Conservation (phyloP, 2,888 invertebrate species). For the Drosophila pseudotalamancana region DNA sequence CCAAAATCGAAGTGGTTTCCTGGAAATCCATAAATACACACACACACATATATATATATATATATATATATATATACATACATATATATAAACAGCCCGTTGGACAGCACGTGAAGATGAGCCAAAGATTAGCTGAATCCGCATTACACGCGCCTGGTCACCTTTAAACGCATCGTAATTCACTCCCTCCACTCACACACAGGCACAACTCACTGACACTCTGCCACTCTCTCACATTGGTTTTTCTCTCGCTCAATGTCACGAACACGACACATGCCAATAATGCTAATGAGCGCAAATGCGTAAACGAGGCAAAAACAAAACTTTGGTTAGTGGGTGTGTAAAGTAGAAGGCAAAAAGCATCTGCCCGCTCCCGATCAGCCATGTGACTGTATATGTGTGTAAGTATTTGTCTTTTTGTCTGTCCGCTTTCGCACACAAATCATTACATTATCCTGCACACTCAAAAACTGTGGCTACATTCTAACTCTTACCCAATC, state of each 20-base stretch:
- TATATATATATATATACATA: constrained; percentile 39
- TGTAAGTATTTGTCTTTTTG: constrained; percentile 5
- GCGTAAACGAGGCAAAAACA: constrained; percentile 65
- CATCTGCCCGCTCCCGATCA: neutral
- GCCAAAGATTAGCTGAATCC: constrained; percentile 35
- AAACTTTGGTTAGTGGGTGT: constrained; percentile 10
- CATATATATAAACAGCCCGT: constrained; percentile 41
- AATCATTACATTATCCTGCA: constrained; percentile 56
- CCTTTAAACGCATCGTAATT: constrained; percentile 30
- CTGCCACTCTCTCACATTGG: neutral
- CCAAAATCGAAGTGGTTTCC: constrained; percentile 40
- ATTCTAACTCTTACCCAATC: constrained; percentile 1
- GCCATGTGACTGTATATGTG: constrained; percentile 5
- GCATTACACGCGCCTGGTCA: constrained; percentile 37
- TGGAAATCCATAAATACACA: constrained; percentile 52
- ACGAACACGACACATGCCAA: constrained; percentile 57
- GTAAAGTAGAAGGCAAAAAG: constrained; percentile 16
- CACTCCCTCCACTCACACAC: constrained; percentile 1
- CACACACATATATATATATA: constrained; percentile 16
- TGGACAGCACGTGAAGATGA: constrained; percentile 51
- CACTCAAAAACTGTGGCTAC: constrained; percentile 35
- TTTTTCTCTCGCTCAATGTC: constrained; percentile 30
- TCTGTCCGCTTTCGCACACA: constrained; percentile 23
- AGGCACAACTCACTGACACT: neutral
- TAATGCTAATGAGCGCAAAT: constrained; percentile 72